Percentiles rank a stretch among this genome's conserved stretches.
Evolutionary conservation across 2,113 vertebrate species (phyloP).

Genomic region (Pangasianodon gigas): DNA sequence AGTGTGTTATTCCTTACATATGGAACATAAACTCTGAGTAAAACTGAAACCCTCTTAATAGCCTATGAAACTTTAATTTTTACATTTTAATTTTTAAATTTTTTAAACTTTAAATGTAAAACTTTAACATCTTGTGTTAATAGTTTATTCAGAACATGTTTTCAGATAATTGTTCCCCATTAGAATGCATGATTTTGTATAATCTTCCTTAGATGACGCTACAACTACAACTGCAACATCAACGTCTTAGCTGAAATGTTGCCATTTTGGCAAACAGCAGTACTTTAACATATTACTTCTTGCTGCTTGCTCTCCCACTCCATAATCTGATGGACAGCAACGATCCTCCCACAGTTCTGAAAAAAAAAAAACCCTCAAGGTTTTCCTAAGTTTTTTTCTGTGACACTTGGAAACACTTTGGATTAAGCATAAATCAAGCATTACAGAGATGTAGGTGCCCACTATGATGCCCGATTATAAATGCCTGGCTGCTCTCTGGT

Average conservation of each 20-base stretch:
- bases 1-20: not conserved
- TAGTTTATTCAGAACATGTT: not conserved
- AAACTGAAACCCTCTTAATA: not conserved
- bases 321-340: not conserved
- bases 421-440: not conserved
- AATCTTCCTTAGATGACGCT: not conserved
- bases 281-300: not conserved
- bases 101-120: no score
- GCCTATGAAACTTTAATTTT: not conserved
- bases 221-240: not conserved
- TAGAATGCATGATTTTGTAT: not conserved
- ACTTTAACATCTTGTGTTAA: no score
- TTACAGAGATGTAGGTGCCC: constrained; percentile 7
- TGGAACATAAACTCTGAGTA: not conserved
- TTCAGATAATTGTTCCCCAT: not conserved
- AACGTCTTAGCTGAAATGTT: not conserved
- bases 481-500: not conserved
- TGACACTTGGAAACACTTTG: not conserved
- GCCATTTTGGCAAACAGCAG: not conserved
- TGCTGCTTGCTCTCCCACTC: not conserved
- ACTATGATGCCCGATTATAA: not conserved
- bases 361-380: not conserved
- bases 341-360: not conserved
- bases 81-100: no score
- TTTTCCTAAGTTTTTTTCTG: not conserved